Conservation (phyloP, 2,888 invertebrate species). For the Cecidostiba fungosa region DNA sequence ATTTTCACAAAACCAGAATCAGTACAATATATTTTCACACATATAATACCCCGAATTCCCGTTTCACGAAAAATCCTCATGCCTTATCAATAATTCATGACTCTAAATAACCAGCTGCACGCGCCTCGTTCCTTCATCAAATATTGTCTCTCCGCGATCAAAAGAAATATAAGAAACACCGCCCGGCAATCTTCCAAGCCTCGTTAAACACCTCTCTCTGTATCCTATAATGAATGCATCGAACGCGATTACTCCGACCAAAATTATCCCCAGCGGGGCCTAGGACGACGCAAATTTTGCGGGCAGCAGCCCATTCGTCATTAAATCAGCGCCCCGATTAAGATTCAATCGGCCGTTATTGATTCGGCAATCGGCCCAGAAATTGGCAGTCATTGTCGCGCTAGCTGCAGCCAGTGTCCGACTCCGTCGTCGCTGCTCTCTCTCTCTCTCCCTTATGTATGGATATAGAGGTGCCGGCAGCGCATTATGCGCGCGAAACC, state of each 20-base stretch:
- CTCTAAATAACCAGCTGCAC: not conserved
- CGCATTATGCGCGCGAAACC: conserved; percentile 42
- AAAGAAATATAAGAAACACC: not conserved
- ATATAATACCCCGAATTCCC: no score
- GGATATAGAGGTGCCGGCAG: not conserved
- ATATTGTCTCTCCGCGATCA: not conserved
- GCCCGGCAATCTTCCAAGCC: conserved; percentile 35
- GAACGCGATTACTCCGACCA: not conserved
- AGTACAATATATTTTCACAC: no score
- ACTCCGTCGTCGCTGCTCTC: conserved; percentile 5
- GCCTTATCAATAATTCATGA: no score
- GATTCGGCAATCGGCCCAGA: conserved; percentile 54
- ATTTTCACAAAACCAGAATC: no score
- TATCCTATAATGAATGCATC: not conserved
- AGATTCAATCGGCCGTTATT: conserved; percentile 63
- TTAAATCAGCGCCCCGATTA: conserved; percentile 60
- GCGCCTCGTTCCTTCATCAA: not conserved
- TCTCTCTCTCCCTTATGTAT: conserved; percentile 30
- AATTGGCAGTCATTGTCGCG: conserved; percentile 63
- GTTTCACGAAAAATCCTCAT: no score
- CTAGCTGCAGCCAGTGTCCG: conserved; percentile 23
- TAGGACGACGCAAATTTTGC: not conserved
- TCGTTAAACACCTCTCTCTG: conserved; percentile 24
- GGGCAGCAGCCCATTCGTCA: conserved; percentile 7
- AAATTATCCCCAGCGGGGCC: conserved; percentile 18